Conservation (phyloP, 2,888 invertebrate genomes). For the Sphaeridia pumilis region DNA sequence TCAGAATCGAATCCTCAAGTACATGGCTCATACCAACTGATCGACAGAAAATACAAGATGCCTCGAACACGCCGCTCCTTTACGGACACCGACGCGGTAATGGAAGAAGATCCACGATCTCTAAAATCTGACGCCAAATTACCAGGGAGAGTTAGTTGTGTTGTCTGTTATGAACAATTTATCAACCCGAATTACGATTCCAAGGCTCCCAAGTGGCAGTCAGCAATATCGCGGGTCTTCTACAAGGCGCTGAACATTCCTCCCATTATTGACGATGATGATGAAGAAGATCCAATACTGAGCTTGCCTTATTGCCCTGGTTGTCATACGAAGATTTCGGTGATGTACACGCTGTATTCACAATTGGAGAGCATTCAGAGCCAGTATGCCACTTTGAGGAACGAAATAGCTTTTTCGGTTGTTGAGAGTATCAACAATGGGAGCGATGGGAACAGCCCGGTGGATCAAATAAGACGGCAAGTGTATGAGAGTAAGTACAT, state of each 20-base stretch:
- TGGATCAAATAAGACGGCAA: slow-evolving; percentile 26
- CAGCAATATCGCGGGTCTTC: slow-evolving; percentile 20
- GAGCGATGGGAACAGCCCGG: slow-evolving; percentile 21
- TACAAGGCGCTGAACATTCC: slow-evolving; percentile 24
- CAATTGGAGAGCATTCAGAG: slow-evolving; percentile 20
- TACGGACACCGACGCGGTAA: too few species aligned
- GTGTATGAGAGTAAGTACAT: slow-evolving; percentile 19
- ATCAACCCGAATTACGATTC: too few species aligned
- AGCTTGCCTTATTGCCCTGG: slow-evolving; percentile 26
- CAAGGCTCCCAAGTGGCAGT: slow-evolving; percentile 17
- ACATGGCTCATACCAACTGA: too few species aligned
- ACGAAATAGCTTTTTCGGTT: slow-evolving; percentile 27
- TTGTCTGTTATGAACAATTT: slow-evolving; percentile 24
- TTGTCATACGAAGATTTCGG: slow-evolving; percentile 26
- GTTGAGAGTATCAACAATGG: slow-evolving; percentile 23
- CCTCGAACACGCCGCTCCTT: too few species aligned
- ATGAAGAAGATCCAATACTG: slow-evolving; percentile 19
- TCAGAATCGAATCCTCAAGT: too few species aligned
- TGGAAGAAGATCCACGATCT: too few species aligned
- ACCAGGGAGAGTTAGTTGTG: too few species aligned
- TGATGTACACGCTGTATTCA: slow-evolving; percentile 20
- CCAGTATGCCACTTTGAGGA: slow-evolving; percentile 21
- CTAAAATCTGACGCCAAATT: too few species aligned
- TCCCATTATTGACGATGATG: slow-evolving; percentile 16
- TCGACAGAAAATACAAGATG: too few species aligned